Evolutionary conservation across 2,888 invertebrate genomes (phyloP).

Genomic region (Xanthia togata): DNA sequence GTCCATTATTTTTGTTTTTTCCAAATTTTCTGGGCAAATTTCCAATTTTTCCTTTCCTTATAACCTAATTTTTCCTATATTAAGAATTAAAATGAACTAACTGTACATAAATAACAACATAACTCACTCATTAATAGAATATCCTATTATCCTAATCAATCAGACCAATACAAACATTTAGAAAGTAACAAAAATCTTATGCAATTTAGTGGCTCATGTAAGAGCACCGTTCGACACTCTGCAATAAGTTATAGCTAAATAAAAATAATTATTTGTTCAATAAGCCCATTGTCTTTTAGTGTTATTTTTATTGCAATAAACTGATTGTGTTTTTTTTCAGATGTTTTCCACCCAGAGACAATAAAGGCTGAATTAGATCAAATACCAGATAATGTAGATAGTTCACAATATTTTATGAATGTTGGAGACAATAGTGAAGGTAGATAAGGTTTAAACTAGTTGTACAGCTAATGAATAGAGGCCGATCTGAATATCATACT

Average conservation of each 20-base stretch:
- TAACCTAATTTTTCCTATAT: too few relatives aligned
- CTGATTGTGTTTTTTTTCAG: slow-evolving; percentile 28
- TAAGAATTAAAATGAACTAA: too few relatives aligned
- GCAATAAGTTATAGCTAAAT: too few relatives aligned
- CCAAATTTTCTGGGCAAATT: background rate
- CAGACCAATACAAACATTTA: too few relatives aligned
- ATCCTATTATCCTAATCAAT: too few relatives aligned
- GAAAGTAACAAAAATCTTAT: too few relatives aligned
- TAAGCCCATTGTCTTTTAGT: background rate
- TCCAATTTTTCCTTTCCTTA: background rate
- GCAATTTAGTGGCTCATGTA: too few relatives aligned
- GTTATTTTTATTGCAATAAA: background rate
- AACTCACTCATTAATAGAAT: too few relatives aligned
- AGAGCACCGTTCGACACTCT: too few relatives aligned
- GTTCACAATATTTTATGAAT: slow-evolving; percentile 30
- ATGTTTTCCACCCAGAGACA: slow-evolving; percentile 23
- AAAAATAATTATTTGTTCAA: too few relatives aligned
- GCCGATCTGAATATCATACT: background rate
- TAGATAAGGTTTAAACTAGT: background rate
- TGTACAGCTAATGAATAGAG: background rate
- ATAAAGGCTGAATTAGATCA: slow-evolving; percentile 53
- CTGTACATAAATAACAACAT: too few relatives aligned
- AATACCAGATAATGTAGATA: slow-evolving; percentile 10
- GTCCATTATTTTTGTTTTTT: background rate
- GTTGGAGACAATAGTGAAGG: slow-evolving; percentile 33